Base-by-base conservation (phyloP, 92 coral and sea anemone genomes). In the Heliopora coerulea region DNA sequence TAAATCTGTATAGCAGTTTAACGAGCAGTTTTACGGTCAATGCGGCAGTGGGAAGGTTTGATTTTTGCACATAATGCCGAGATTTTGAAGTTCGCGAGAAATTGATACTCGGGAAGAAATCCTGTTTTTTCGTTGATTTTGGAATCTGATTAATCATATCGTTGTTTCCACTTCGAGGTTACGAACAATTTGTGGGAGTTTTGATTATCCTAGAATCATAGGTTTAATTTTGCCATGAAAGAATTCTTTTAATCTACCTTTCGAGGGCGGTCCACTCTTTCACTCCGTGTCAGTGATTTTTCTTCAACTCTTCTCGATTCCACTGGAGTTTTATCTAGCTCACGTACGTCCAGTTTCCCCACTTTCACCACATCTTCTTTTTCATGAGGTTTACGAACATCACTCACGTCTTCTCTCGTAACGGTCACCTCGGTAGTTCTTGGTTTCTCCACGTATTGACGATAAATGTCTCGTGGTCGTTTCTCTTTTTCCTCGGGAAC, bases 401-500 rank as follows among this genome's bases (percentile, higher is more conserved):
- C 61, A 3, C 1, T 23, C 15, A 56, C 33, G 61, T 56, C 12
- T 14, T 56, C 61, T 23, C 33, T 14, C 15, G 6, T 56, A 23
- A 56, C 33, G 17, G 33, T 28, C 12, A 28, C 61, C 6, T 28
- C 61, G 18, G 33, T 56, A 28, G 28, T 56, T 17, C 13, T 56
- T 28, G 30, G 61, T 56, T 14, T 56, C 30, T 23, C 61, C 3
- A 3, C 9, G 33, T 56, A 23, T 4, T 23, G 7, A 3, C 33
- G 28, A 23, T 28, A 23, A 15, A 28, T 17, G 1, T n/a, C n/a
- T n/a, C 54, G 27, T 15, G 41, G 39, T 4, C 24, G 7, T 21
- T 70, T 63, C 23, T 52, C 49, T 17, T 70, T 70, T 33, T 67
- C 59, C 0, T 54, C 63, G 0, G 77, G 74, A 6, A 54, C 23